Conservation (phyloP, 2,888 invertebrate genomes). For the Palloptera scutellata region DNA sequence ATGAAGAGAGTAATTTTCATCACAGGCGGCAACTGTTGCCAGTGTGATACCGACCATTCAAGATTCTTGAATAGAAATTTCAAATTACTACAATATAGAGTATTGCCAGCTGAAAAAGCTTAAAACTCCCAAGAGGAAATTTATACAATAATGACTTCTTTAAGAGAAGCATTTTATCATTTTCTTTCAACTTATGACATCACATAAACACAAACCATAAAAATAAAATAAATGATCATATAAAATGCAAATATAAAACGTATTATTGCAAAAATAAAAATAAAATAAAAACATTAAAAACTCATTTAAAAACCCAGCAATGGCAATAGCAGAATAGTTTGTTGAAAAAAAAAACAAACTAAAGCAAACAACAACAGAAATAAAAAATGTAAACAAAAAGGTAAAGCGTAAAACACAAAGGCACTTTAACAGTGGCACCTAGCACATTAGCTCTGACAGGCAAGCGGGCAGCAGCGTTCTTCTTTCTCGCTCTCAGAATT, state of each 20-base stretch:
- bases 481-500: conserved; percentile 5
- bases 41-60: too few relatives aligned
- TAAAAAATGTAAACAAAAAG: not conserved
- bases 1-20: too few relatives aligned
- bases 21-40: too few relatives aligned
- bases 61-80: too few relatives aligned
- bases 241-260: too few relatives aligned
- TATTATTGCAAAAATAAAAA: too few relatives aligned
- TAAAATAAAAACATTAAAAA: too few relatives aligned
- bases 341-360: not conserved
- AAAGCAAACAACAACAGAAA: conserved; percentile 8
- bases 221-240: too few relatives aligned
- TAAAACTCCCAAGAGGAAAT: not conserved
- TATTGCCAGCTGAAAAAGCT: not conserved
- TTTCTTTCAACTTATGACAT: too few relatives aligned
- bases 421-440: not conserved
- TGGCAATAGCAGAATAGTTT: conserved; percentile 6
- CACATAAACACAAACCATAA: too few relatives aligned
- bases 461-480: not conserved
- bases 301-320: conserved; percentile 4
- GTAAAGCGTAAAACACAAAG: not conserved
- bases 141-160: not conserved
- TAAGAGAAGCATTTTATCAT: not conserved
- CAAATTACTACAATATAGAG: too few relatives aligned
- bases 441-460: not conserved